Evolutionary conservation across 2,888 invertebrate genomes (phyloP).

Genomic region (Drosophila nr. medialis): DNA sequence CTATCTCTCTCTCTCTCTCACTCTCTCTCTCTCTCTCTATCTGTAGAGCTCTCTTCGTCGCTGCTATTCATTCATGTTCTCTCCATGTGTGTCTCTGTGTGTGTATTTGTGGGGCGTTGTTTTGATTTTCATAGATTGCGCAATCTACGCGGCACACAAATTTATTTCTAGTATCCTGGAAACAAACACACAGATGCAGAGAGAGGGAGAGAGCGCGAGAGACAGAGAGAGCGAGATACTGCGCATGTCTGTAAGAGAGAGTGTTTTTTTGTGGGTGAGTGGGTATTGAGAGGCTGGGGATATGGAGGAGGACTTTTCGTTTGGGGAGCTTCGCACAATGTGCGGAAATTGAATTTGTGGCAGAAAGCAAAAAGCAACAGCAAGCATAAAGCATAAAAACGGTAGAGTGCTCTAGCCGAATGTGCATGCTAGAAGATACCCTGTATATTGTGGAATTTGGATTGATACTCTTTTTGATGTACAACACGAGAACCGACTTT

Average conservation of each 20-base stretch:
- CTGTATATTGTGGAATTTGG: neutral
- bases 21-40: neutral
- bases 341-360: slow-evolving; percentile 80
- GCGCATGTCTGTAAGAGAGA: slow-evolving; percentile 1
- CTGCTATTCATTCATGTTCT: slow-evolving; percentile 29
- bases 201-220: neutral
- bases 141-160: slow-evolving; percentile 60
- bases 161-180: slow-evolving; percentile 37
- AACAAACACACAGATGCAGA: slow-evolving; percentile 32
- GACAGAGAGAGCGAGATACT: neutral
- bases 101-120: slow-evolving; percentile 77
- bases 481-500: neutral
- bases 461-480: neutral
- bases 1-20: neutral
- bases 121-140: slow-evolving; percentile 79
- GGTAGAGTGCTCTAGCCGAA: no score
- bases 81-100: slow-evolving; percentile 16
- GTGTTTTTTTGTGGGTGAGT: neutral
- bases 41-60: slow-evolving; percentile 1
- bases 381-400: neutral
- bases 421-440: neutral
- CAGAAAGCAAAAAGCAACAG: slow-evolving; percentile 46
- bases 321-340: slow-evolving; percentile 74
- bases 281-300: slow-evolving; percentile 1
- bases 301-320: slow-evolving; percentile 24